phyloP scores from a whole-genome alignment of 2,888 invertebrate species.

The Lochmaea crataegi region DNA sequence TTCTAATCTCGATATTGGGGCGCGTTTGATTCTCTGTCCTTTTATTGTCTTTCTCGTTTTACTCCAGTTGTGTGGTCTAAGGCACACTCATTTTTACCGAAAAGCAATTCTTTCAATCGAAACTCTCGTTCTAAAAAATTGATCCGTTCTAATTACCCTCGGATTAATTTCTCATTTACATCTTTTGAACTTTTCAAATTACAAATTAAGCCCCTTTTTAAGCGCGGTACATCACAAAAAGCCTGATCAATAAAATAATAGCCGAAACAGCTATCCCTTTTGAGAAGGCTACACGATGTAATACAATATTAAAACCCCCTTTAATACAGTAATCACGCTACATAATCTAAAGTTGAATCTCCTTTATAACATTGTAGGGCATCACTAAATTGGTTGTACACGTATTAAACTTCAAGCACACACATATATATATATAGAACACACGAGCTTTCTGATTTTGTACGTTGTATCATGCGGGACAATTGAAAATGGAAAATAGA shows the following conservation, averaged over 20 bases:
- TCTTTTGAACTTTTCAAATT: background rate
- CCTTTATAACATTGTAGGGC: slow-evolving; percentile 28
- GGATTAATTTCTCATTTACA: background rate
- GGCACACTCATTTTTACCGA: no score
- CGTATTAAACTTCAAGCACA: slow-evolving; percentile 31
- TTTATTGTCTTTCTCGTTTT: no score
- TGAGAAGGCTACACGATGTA: background rate
- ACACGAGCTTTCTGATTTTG: slow-evolving; percentile 31
- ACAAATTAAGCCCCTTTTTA: background rate
- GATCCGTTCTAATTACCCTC: background rate
- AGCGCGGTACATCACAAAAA: background rate
- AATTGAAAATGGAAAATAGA: slow-evolving; percentile 2
- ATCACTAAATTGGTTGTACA: slow-evolving; percentile 30
- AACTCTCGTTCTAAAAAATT: background rate
- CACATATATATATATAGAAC: slow-evolving; percentile 15
- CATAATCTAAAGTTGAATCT: slow-evolving; percentile 38
- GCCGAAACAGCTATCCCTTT: background rate
- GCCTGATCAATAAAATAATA: background rate
- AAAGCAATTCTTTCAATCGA: no score
- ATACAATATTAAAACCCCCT: slow-evolving; percentile 27
- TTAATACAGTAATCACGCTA: slow-evolving; percentile 29
- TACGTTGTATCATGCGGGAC: background rate
- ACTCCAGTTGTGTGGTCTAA: no score
- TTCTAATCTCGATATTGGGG: no score
- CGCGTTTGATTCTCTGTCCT: no score